Conservation (phyloP, 2,888 invertebrate genomes). For the Oligia strigilis region DNA sequence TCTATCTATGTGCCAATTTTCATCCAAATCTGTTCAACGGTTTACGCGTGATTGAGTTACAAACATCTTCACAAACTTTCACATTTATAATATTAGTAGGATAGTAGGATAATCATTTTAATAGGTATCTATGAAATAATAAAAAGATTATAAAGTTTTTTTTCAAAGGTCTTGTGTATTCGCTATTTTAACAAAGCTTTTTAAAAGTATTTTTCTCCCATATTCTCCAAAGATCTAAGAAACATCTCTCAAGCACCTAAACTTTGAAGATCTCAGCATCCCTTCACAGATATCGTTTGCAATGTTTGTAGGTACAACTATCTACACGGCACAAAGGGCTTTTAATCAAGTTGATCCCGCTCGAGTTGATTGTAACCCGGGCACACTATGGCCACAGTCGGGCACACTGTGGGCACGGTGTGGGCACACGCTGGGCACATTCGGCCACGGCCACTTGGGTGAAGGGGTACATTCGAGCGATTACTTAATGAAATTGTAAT, state of each 20-base stretch:
- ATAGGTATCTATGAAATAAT: too few species aligned
- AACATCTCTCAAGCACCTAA: neutral
- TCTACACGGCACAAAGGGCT: constrained; percentile 57
- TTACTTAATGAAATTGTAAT: constrained; percentile 70
- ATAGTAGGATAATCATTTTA: too few species aligned
- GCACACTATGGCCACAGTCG: constrained; percentile 39
- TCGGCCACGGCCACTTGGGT: constrained; percentile 2
- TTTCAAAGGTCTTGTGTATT: neutral
- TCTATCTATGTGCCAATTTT: too few species aligned
- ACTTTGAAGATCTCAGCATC: constrained; percentile 18
- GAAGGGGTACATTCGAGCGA: constrained; percentile 40
- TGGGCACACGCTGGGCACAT: constrained; percentile 21
- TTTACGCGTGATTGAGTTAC: too few species aligned
- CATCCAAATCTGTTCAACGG: too few species aligned
- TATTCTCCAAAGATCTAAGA: constrained; percentile 23
- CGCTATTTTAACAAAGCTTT: neutral
- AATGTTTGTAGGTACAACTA: constrained; percentile 58
- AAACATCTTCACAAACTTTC: too few species aligned
- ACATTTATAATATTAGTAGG: too few species aligned
- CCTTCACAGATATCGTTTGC: constrained; percentile 21
- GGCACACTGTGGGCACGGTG: constrained; percentile 18
- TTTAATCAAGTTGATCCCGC: constrained; percentile 71
- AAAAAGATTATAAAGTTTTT: too few species aligned
- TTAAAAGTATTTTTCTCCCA: neutral
- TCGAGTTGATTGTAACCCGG: constrained; percentile 53